Evolutionary conservation across 1,140 invertebrate genomes (phyloP), one percentile per base, ranked within the genome.

Genomic region (Orchesella cincta): DNA sequence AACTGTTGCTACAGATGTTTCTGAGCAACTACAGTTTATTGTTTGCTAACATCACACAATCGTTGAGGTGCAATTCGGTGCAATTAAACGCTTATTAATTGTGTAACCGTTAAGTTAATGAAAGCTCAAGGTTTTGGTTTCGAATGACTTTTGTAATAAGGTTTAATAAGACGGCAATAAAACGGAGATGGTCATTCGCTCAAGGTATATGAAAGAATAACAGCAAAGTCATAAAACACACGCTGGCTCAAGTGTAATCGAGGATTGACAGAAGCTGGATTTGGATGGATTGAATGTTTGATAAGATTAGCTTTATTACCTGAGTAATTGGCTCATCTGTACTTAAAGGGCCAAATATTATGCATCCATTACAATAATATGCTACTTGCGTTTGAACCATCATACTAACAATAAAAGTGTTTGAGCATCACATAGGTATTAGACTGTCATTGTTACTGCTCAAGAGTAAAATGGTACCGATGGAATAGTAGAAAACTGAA

Each of bases 251-350:
- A 67, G 1, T 67, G 62, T 67, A 67, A 33, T 33, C 62, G 62
- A 18, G 14, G 62, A 67, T 67, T 67, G 62, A 67, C 62, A 67
- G 62, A 67, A 23, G 28, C 62, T 67, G 62, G 62, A 67, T 67
- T 67, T 67, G 62, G 62, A 67, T 67, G 62, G 62, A 67, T 67
- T 67, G 3, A 33, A 67, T 67, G 62, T 33, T 67, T 67, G 62
- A 67, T 67, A 67, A 67, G 62, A 67, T 67, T 67, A 29, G 26
- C 62, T 67, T 67, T 67, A 67, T 67, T 67, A 23, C 62, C 23
- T 23, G 26, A 67, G 31, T 33, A 67, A 67, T 57, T 57, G 52
- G 52, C 52, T 57, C 52, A 57, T 57, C 23, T 57, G 23, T 26
- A 57, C 52, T 57, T 57, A 23, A 57, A 57, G 52, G 52, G 52